phyloP scores from a whole-genome alignment of 2,888 invertebrate genomes.

The Acleris emargana region DNA sequence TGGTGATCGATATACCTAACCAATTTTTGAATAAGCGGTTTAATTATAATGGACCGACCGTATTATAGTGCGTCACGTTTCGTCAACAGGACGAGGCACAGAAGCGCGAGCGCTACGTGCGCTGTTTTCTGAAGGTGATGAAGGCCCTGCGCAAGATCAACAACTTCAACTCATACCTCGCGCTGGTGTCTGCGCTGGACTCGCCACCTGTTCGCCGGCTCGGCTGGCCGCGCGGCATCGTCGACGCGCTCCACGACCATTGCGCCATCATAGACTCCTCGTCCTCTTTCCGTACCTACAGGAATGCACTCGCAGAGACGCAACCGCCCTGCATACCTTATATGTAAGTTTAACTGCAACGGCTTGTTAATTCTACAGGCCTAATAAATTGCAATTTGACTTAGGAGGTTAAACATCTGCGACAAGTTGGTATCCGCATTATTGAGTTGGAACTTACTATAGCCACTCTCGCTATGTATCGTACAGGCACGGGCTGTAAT shows the following conservation, averaged over 20 bases:
- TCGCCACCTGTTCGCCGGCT: conserved; percentile 96
- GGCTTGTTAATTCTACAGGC: background rate
- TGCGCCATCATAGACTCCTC: conserved; percentile 98
- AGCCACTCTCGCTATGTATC: no score
- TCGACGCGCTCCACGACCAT: conserved; percentile 96
- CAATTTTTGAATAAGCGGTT: no score
- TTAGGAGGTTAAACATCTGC: no score
- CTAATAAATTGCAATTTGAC: no score
- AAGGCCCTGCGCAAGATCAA: conserved; percentile 98
- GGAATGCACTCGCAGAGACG: conserved; percentile 96
- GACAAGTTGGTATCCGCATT: no score
- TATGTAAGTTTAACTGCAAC: conserved; percentile 88
- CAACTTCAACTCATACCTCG: conserved; percentile 99
- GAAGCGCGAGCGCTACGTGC: conserved; percentile 96
- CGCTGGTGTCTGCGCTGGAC: conserved; percentile 97
- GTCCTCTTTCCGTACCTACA: conserved; percentile 98
- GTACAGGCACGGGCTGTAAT: no score
- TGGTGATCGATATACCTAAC: no score
- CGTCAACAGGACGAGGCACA: conserved; percentile 89
- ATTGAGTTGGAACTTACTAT: no score
- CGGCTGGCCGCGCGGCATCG: conserved; percentile 96
- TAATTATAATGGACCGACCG: no score
- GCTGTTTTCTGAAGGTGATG: conserved; percentile 99
- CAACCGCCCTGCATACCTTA: conserved; percentile 99
- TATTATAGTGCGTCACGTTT: conserved; percentile 1